phyloP scores from a whole-genome alignment of 2,888 invertebrate genomes.

The Drosophila mayaguana region DNA sequence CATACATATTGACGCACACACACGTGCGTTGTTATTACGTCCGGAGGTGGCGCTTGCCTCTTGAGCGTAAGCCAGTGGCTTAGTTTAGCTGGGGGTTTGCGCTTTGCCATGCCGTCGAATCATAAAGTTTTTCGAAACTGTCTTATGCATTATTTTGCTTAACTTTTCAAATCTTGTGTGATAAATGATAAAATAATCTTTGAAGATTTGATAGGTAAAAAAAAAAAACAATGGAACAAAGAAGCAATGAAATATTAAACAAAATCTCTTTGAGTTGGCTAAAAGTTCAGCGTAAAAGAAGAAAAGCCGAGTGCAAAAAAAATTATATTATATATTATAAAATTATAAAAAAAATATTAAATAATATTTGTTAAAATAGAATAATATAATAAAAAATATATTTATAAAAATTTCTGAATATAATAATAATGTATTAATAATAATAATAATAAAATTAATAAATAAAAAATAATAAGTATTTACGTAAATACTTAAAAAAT shows the following conservation, averaged over 20 bases:
- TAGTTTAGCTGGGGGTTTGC: slow-evolving; percentile 48
- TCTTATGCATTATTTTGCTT: not conserved
- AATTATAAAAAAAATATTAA: not conserved
- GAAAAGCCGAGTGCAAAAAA: not conserved
- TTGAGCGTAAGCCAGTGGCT: slow-evolving; percentile 57
- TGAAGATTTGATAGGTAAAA: slow-evolving; percentile 22
- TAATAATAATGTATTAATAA: not conserved
- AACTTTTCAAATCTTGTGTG: slow-evolving; percentile 40
- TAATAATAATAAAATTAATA: no score
- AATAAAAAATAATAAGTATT: no score
- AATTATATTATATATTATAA: not conserved
- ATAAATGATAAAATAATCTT: slow-evolving; percentile 45
- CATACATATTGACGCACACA: slow-evolving; percentile 3
- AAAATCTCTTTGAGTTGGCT: not conserved
- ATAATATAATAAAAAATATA: not conserved
- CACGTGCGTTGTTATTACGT: slow-evolving; percentile 57
- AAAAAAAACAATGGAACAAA: not conserved
- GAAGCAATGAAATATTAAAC: not conserved
- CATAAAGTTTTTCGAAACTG: slow-evolving; percentile 14
- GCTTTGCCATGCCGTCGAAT: slow-evolving; percentile 5
- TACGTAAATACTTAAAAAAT: no score
- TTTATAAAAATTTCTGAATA: no score
- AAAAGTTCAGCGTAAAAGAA: not conserved
- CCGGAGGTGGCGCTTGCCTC: slow-evolving; percentile 60
- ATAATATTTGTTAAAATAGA: not conserved